Evolutionary conservation across 2,113 vertebrate species (phyloP).

Genomic region (Phylloscopus trochilus): DNA sequence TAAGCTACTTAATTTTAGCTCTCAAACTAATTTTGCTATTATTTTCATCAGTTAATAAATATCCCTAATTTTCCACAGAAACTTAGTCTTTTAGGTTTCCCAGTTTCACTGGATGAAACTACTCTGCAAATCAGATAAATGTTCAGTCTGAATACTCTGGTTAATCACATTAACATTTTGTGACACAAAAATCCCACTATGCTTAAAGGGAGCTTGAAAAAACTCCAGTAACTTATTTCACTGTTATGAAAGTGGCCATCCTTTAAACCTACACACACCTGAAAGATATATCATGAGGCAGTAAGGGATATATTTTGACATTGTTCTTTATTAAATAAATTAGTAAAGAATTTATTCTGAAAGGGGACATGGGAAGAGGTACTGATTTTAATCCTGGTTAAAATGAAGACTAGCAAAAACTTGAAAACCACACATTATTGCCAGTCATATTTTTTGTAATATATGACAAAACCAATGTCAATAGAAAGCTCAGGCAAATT

Average conservation of each 20-base stretch:
- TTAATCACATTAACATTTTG: not conserved
- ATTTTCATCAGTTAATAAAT: not conserved
- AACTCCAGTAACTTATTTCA: not conserved
- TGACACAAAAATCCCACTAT: not conserved
- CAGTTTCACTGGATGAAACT: not conserved
- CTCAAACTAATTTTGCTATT: not conserved
- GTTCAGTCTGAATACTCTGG: not conserved
- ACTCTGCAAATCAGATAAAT: not conserved
- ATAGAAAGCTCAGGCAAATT: not conserved
- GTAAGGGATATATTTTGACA: not conserved
- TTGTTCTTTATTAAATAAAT: not conserved
- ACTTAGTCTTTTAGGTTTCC: not conserved
- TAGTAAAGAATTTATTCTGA: not conserved
- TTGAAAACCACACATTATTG: not conserved
- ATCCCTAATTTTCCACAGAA: not conserved
- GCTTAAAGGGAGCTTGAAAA: not conserved
- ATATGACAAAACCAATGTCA: not conserved
- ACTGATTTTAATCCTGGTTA: not conserved
- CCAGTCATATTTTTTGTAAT: not conserved
- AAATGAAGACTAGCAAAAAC: not conserved
- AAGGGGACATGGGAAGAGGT: rapidly evolving
- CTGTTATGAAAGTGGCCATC: not conserved
- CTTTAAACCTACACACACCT: not conserved
- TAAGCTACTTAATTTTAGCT: not conserved
- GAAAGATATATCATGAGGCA: not conserved